Conservation (phyloP, 2,888 invertebrate species). For the Heliconius cydno region DNA sequence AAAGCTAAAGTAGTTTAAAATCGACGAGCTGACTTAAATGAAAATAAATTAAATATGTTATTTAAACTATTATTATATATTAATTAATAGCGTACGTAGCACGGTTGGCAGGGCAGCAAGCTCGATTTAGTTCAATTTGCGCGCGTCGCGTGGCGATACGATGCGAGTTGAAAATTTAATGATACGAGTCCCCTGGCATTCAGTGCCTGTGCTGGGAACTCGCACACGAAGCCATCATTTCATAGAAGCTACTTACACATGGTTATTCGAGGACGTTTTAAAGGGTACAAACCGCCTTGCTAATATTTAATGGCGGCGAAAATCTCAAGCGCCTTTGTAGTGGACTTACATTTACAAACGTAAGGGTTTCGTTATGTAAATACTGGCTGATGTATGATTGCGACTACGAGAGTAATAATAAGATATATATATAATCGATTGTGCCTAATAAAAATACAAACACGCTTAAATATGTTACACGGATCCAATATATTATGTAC, state of each 20-base stretch:
- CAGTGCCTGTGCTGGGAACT: conserved; percentile 24
- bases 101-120: conserved; percentile 31
- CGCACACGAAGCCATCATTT: conserved; percentile 20
- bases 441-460: background rate
- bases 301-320: conserved; percentile 27
- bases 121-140: conserved; percentile 64
- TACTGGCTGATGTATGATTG: background rate
- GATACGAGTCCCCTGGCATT: conserved; percentile 43
- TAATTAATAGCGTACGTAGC: conserved; percentile 23
- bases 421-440: background rate
- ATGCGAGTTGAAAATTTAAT: conserved; percentile 65
- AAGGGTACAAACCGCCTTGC: conserved; percentile 28
- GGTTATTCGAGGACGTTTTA: conserved; percentile 22
- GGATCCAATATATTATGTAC: background rate
- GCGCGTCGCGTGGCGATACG: conserved; percentile 57
- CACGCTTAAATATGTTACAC: background rate
- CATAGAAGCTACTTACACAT: conserved; percentile 27
- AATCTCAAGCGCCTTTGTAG: conserved; percentile 23
- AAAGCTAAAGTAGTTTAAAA: background rate
- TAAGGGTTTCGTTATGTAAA: conserved; percentile 16
- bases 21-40: background rate
- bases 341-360: conserved; percentile 26
- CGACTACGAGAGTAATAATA: too few species aligned
- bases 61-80: conserved; percentile 21
- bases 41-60: conserved; percentile 8